Percentiles rank a stretch among this genome's conserved stretches.
These are phyloP conservation scores for Brachyhypopomus occidentalis DNA, from an alignment of 2,113 vertebrate species.

Conservation along the genomic window DNA sequence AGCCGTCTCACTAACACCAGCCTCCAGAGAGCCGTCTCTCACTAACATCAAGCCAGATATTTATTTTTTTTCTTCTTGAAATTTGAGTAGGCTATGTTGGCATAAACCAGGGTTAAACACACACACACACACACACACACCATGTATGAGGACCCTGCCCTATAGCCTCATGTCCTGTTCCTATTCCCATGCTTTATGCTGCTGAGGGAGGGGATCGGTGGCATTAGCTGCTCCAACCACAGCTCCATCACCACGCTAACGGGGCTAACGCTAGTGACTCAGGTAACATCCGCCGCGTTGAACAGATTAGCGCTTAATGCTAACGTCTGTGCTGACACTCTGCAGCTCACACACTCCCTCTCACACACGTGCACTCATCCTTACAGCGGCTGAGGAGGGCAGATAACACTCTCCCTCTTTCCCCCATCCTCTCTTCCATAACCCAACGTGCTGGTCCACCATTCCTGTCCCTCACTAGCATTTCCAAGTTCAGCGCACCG, in stretches of 20 bases:
- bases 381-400: not conserved
- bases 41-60: too few relatives aligned
- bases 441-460: not conserved
- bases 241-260: not conserved
- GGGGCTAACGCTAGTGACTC: not conserved
- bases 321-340: not conserved
- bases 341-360: not conserved
- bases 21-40: too few relatives aligned
- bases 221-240: not conserved
- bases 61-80: too few relatives aligned
- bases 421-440: conserved; percentile 7
- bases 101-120: too few relatives aligned
- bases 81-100: too few relatives aligned
- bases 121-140: too few relatives aligned
- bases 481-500: not conserved
- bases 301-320: conserved; percentile 7
- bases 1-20: too few relatives aligned
- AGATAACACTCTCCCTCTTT: not conserved
- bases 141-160: not conserved
- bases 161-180: not conserved
- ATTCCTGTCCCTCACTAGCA: not conserved
- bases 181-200: not conserved
- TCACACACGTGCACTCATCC: not conserved
- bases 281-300: not conserved
- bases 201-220: not conserved